phyloP scores from a whole-genome alignment of 2,797 vertebrate species.

The Uromys caudimaculatus region DNA sequence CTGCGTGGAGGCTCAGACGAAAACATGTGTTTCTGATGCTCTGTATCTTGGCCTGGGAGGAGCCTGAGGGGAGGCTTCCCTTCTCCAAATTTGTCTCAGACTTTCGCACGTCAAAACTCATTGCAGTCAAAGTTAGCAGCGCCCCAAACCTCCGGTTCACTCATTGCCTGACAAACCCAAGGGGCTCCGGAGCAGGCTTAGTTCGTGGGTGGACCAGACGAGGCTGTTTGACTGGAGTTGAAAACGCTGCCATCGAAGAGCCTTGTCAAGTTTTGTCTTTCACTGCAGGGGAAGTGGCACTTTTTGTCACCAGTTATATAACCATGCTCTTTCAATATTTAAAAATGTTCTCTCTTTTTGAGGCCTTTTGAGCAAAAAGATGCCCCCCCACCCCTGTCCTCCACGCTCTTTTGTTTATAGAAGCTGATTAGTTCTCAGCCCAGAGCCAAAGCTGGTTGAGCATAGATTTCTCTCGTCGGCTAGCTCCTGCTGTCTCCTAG shows the following conservation, averaged over 20 bases:
- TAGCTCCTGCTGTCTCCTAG: too few relatives aligned
- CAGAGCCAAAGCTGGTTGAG: neutral
- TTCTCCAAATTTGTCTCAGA: neutral
- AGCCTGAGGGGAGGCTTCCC: neutral
- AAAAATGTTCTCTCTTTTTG: neutral
- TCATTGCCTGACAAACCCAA: neutral
- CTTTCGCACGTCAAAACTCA: neutral
- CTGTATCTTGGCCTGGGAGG: slow-evolving; percentile 9
- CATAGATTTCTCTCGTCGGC: neutral
- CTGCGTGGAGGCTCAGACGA: neutral
- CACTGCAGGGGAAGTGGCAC: neutral
- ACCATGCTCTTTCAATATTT: neutral
- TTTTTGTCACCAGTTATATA: neutral
- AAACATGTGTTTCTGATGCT: slow-evolving; percentile 58
- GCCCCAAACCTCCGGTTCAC: neutral
- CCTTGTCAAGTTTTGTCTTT: neutral
- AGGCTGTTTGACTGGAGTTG: neutral
- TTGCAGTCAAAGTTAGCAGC: slow-evolving; percentile 3
- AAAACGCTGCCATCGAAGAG: neutral
- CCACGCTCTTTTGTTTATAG: neutral
- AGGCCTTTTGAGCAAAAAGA: neutral
- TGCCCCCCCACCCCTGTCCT: rapidly evolving
- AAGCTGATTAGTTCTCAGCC: neutral
- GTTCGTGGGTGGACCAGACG: neutral
- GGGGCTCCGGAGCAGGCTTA: rapidly evolving